Evolutionary conservation across 2,113 vertebrate genomes (phyloP), one percentile per base, ranked within the genome.

Genomic region (Paramisgurnus dabryanus): DNA sequence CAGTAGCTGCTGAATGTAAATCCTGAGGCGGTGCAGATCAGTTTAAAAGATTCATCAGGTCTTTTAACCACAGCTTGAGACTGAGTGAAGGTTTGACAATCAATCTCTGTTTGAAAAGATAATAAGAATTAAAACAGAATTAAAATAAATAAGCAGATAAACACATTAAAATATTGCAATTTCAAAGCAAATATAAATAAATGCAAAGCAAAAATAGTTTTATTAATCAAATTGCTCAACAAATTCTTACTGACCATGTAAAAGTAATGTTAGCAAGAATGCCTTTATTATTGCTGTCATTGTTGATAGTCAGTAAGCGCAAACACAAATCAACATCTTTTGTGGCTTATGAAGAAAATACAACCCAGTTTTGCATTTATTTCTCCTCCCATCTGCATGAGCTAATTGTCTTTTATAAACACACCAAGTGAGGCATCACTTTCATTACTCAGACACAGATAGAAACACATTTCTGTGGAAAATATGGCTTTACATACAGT

Each of bases 21-120:
- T 75, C 58, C 73, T 50, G 73, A 75, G 7, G 73, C 58, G 1
- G 58, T 76, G 13, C 73, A 76, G 12, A 76, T 22, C 41, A 76
- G 58, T 5, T 2, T 41, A 47, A 76, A 76, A 76, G 73, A 76
- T 76, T 76, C 58, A 49, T 22, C 22, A 15, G 73, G 58, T 12
- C 5, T 63, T 76, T 76, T 76, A 41, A 76, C 12, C 22, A 5
- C 58, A 64, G 43, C 73, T 9, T 49, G 11, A 49, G 72, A 34
- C 41, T 75, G 73, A 63, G 22, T 76, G 43, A 76, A 76, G 18
- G 73, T 64, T 43, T 76, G 73, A 64, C 73, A 63, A 6, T 76
- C 13, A 12, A 49, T 15, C 6, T 49, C 58, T 76, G 72, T 63
- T 18, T 34, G 73, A 27, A 49, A 13, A 60, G 2, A 60, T 0